phyloP scores from a whole-genome alignment of 2,113 vertebrate species.

The Muscicapa adusta region DNA sequence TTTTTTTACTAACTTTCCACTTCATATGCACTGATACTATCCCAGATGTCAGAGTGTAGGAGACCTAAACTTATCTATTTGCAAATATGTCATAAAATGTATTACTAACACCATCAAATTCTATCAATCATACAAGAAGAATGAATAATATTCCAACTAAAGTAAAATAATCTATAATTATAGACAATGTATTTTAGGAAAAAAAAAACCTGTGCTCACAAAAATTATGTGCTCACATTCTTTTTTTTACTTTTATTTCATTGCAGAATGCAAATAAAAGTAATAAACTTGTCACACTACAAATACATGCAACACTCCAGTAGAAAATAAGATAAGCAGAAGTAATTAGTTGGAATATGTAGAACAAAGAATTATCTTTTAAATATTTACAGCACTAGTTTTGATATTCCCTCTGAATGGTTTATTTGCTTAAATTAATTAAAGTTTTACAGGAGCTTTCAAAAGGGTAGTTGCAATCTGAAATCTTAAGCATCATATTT shows the following conservation, averaged over 20 bases:
- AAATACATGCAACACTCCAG: background rate
- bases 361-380: background rate
- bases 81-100: background rate
- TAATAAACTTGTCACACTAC: background rate
- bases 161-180: background rate
- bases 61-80: background rate
- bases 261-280: background rate
- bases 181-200: background rate
- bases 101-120: background rate
- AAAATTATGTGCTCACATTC: background rate
- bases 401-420: background rate
- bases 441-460: background rate
- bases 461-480: background rate
- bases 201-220: background rate
- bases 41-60: background rate
- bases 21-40: background rate
- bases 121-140: background rate
- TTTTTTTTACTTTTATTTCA: background rate
- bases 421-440: background rate
- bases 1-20: background rate
- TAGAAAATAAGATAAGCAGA: background rate
- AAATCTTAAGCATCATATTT: background rate
- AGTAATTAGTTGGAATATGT: background rate
- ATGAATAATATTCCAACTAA: background rate
- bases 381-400: constrained; percentile 1